A percentile compares a stretch with the other conserved stretches of the same genome.
Conservation (phyloP, 1,140 invertebrate species). For the Drosophila ironensis region DNA sequence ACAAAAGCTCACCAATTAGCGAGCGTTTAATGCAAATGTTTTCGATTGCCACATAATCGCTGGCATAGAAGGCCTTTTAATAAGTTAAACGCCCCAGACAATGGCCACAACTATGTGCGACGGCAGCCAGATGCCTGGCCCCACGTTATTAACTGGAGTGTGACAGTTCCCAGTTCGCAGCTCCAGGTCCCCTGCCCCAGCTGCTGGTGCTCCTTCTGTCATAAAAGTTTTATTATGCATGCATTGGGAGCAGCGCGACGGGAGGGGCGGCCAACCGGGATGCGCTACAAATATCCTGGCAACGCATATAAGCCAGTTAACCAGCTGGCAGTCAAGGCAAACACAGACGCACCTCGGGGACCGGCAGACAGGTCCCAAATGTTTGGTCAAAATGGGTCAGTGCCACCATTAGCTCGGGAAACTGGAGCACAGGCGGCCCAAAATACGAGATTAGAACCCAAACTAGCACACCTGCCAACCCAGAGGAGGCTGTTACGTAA, state of each 20-base stretch:
- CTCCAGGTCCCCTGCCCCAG: neutral
- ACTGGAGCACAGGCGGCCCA: conserved; percentile 19
- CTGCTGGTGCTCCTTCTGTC: conserved; percentile 8
- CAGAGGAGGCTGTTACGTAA: neutral
- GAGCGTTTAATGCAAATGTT: conserved; percentile 69
- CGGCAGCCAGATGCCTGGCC: neutral
- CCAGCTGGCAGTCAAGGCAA: neutral
- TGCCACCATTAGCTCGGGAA: conserved; percentile 51
- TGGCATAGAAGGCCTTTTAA: conserved; percentile 53
- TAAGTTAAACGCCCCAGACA: conserved; percentile 48
- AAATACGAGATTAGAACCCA: conserved; percentile 30
- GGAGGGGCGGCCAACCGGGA: neutral
- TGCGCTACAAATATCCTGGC: conserved; percentile 11
- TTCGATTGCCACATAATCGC: conserved; percentile 55
- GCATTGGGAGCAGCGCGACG: neutral
- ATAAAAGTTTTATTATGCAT: conserved; percentile 62
- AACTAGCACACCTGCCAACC: conserved; percentile 4
- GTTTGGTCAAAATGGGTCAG: conserved; percentile 59
- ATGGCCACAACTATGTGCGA: neutral
- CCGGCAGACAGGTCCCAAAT: conserved; percentile 40
- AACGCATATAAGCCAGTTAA: neutral
- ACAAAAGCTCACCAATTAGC: conserved; percentile 73
- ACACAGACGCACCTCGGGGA: conserved; percentile 47
- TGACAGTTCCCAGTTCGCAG: conserved; percentile 6
- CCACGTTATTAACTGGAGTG: conserved; percentile 23